Evolutionary conservation across 2,888 invertebrate species (phyloP), one percentile per base, ranked within the genome.

Genomic region (Agriotes lineatus): DNA sequence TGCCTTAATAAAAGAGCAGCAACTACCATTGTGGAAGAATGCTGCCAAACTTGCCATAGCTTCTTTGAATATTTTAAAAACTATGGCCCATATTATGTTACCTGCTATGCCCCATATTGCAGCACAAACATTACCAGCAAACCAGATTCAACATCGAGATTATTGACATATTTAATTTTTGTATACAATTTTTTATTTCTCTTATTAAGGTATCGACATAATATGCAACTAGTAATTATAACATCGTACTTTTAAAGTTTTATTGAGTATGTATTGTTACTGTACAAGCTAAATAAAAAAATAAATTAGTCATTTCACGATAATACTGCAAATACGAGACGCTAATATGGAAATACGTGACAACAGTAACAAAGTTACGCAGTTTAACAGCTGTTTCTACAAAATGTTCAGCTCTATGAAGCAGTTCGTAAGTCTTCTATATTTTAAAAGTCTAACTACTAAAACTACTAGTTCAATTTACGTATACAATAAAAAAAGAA

Each of bases 21-120:
- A 63, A 20, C 19, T 56, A 12, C 67, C 70, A 4, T 70, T 67
- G 70, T 70, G 70, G 70, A 70, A 33, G 16, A 70, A 59, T 39
- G 67, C 63, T 4, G 35, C 58, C 2, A 65, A 69, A 18, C 14
- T 69, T 3, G 69, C 66, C 30, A 50, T 63, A 42, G 70, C 54
- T 12, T 25, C 67, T 22, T 39, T 66, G 19, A 37, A 44, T 33
- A 20, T 52, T n/a, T 19, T 70, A 22, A 56, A 67, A 63, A 52
- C 57, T 22, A 39, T 39, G 3, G 62, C 70, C 7, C 20, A 59
- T 20, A 50, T 67, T 5, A 63, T 67, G 56, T 56, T 70, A 18
- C 70, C 70, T 14, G 56, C 56, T 9, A 44, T 58, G 10, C 58
- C 58, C 6, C 18, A n/a, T 7, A 10, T n/a, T 1, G 10, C 12